phyloP scores from a whole-genome alignment of 2,797 vertebrate genomes.

The Lacerta agilis region DNA sequence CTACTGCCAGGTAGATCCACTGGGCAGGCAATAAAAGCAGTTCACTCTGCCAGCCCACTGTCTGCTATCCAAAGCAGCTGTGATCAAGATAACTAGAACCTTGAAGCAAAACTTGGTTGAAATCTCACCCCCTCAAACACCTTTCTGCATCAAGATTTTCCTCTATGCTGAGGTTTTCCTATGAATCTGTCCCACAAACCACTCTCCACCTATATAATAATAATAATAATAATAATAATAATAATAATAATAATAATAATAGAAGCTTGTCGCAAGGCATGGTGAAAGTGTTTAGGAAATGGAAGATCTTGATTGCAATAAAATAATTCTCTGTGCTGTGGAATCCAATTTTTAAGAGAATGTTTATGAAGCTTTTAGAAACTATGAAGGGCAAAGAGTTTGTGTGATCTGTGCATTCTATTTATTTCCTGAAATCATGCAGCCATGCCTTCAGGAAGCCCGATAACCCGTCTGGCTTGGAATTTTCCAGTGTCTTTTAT shows the following conservation, averaged over 20 bases:
- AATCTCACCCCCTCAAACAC: background rate
- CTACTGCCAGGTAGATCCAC: background rate
- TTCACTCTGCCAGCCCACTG: background rate
- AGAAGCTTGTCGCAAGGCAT: background rate
- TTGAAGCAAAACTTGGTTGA: background rate
- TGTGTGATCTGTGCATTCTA: constrained; percentile 30
- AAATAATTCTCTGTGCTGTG: background rate
- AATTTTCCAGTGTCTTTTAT: constrained; percentile 27
- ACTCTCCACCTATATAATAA: no score
- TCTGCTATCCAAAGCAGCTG: background rate
- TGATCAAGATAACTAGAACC: background rate
- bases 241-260: background rate
- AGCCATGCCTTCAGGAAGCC: constrained; percentile 29
- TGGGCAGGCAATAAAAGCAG: background rate
- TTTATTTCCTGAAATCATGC: constrained; percentile 20
- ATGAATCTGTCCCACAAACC: background rate
- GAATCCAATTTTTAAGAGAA: background rate
- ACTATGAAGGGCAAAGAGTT: constrained; percentile 23
- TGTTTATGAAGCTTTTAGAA: constrained; percentile 36
- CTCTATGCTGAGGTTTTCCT: background rate
- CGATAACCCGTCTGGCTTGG: constrained; percentile 44
- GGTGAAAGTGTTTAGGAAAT: background rate
- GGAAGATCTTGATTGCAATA: background rate
- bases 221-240: background rate
- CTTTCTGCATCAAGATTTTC: background rate